Percentiles rank a stretch among this genome's conserved stretches.
Evolutionary conservation across 2,113 vertebrate species (phyloP).

Genomic region (Bungarus multicinctus): DNA sequence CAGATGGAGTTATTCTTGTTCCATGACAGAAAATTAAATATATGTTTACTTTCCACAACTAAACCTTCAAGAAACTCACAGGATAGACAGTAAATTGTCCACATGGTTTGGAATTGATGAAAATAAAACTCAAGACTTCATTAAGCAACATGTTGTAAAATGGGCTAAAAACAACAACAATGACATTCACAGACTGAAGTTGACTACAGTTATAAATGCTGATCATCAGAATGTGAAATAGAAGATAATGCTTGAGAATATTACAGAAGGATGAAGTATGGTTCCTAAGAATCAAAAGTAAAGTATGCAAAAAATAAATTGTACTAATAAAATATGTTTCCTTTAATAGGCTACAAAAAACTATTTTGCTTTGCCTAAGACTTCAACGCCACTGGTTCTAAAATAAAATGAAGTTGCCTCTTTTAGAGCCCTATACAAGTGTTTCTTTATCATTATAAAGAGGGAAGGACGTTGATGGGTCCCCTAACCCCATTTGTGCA

Average conservation of each 20-base stretch:
- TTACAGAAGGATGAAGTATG: not conserved
- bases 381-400: not conserved
- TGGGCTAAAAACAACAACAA: not conserved
- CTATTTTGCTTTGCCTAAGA: not conserved
- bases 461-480: not conserved
- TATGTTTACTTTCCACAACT: constrained; percentile 2
- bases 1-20: not conserved
- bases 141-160: not conserved
- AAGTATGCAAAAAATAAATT: not conserved
- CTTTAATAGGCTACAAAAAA: not conserved
- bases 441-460: not conserved
- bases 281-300: not conserved
- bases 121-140: constrained; percentile 1
- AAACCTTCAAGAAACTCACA: not conserved
- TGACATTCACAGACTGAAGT: not conserved
- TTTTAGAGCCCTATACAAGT: not conserved
- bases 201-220: not conserved
- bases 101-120: not conserved
- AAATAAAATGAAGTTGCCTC: not conserved
- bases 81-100: not conserved
- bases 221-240: not conserved
- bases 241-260: not conserved
- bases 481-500: not conserved
- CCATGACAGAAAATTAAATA: constrained; percentile 7
- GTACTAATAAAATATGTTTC: not conserved